Evolutionary conservation across 2,888 invertebrate genomes (phyloP).

Genomic region (Caenorhabditis imperialis): DNA sequence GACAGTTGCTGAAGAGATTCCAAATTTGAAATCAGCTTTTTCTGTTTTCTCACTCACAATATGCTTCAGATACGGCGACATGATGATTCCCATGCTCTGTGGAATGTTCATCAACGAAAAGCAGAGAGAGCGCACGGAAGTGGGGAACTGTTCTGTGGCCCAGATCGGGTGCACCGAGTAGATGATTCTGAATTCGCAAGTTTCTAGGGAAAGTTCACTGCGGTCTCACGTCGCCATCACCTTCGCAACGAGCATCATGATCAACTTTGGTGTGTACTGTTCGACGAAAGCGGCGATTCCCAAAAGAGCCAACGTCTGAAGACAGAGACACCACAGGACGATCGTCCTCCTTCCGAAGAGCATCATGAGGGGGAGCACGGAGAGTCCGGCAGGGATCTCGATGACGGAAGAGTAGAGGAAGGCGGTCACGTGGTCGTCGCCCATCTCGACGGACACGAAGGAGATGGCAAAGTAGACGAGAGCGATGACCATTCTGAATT

Average conservation of each 20-base stretch:
- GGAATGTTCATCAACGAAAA: constrained; percentile 53
- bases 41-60: constrained; percentile 17
- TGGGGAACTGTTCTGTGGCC: constrained; percentile 56
- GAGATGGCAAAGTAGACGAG: constrained; percentile 51
- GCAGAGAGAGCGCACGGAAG: constrained; percentile 38
- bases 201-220: too few relatives aligned
- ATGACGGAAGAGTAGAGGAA: constrained; percentile 40
- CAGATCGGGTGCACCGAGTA: constrained; percentile 57
- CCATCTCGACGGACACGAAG: constrained; percentile 43
- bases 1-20: constrained; percentile 21
- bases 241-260: constrained; percentile 40
- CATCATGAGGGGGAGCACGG: constrained; percentile 49
- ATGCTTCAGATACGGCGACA: constrained; percentile 52
- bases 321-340: constrained; percentile 21
- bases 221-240: constrained; percentile 46
- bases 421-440: constrained; percentile 23
- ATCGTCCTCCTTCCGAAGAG: constrained; percentile 34
- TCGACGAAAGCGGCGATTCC: constrained; percentile 13
- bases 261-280: constrained; percentile 8
- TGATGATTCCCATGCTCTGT: constrained; percentile 49
- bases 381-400: constrained; percentile 53
- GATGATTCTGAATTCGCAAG: constrained; percentile 22
- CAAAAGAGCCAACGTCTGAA: constrained; percentile 29
- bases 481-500: constrained; percentile 53
- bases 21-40: not conserved